Evolutionary conservation across 2,797 vertebrate genomes (phyloP).

Genomic region (Myotis findleyi): DNA sequence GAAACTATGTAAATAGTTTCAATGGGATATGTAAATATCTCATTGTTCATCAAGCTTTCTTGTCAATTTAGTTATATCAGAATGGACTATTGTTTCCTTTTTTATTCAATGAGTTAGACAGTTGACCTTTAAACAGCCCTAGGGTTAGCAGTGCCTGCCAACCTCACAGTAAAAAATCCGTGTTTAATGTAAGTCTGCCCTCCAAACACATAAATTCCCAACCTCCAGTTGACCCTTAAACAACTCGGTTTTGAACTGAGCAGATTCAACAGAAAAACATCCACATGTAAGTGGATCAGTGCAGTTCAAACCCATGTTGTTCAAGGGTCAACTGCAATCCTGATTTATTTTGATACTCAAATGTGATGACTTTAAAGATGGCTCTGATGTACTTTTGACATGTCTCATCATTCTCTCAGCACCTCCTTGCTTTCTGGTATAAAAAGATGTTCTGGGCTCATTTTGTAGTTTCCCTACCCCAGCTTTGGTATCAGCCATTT

Average conservation of each 20-base stretch:
- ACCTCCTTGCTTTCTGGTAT: not conserved
- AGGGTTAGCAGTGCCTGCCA: not conserved
- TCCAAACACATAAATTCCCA: not conserved
- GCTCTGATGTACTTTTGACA: not conserved
- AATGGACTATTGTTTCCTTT: not conserved
- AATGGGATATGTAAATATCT: not conserved
- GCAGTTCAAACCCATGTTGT: not conserved
- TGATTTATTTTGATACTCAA: not conserved
- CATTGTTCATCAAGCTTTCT: not conserved
- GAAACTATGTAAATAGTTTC: not conserved
- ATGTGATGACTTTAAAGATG: not conserved
- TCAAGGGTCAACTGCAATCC: not conserved
- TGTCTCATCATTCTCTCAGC: not conserved
- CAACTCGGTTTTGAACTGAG: not conserved
- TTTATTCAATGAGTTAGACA: not conserved
- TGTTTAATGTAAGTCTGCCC: not conserved
- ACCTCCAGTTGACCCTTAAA: not conserved
- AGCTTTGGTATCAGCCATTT: not conserved
- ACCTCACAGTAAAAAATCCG: not conserved
- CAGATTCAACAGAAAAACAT: not conserved
- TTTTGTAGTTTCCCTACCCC: not conserved
- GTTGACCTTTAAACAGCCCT: not conserved
- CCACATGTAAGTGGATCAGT: not conserved
- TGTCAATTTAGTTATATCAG: not conserved
- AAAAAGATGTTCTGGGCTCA: not conserved